Evolutionary conservation across 1,140 invertebrate species (phyloP), one percentile per base, ranked within the genome.

Genomic region (Yoshiicerus persimilis): DNA sequence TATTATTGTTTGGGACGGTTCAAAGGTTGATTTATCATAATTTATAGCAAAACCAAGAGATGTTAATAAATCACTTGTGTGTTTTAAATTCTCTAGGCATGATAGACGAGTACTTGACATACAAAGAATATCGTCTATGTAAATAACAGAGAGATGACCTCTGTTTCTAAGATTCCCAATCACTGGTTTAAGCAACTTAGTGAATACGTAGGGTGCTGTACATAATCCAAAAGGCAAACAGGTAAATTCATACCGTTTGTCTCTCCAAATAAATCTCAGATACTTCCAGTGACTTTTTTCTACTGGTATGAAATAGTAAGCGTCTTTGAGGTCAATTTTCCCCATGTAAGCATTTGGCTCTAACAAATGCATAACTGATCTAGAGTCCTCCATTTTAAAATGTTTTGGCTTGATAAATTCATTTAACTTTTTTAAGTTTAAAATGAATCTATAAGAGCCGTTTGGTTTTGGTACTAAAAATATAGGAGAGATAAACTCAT

Each of bases 341-440:
- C 3, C 32, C 70, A 75, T 75, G 16, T 16, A 75, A 13, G 23
- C 6, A 34, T 75, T 34, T 4, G n/a, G 77, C 10, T 27, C 23
- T 10, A 87, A 5, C 13, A 87, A 38, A 1, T 30, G 41, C 9
- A n/a, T 41, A 9, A 32, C 38, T 10, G 86, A 80, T 36, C 41
- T 80, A 66, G 20, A 47, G 34, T 83, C 75, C 56, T 87, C 86
- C 75, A 87, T 80, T 56, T 87, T 87, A 47, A 87, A 87, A 83
- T 87, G 86, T 0, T 20, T 32, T 8, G 20, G 20, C 0, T 87
- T 20, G 0, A 87, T 34, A 87, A 80, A 87, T 80, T 80, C n/a
- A 83, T 87, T 87, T 16, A 87, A 13, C 23, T 47, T 39, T 39
- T 87, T 87, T n/a, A 87, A 70, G 30, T 87, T 87, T 10, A 87